Percentiles rank a stretch among this genome's conserved stretches.
Evolutionary conservation across 2,113 vertebrate genomes (phyloP).

Genomic region (Xenopus laevis): DNA sequence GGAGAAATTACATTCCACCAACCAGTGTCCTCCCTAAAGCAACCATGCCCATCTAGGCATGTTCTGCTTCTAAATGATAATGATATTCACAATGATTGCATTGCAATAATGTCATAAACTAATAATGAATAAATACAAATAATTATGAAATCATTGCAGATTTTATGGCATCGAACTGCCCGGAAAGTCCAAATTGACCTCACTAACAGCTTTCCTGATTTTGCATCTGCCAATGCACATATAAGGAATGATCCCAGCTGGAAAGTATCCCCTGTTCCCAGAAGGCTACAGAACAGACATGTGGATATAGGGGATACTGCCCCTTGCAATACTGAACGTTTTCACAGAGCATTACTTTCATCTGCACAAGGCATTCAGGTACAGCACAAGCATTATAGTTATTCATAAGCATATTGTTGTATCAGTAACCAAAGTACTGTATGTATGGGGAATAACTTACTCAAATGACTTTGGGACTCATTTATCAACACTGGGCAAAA

Average conservation of each 20-base stretch:
- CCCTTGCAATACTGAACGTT: conserved; percentile 62
- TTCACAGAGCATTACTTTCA: conserved; percentile 60
- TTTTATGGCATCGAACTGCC: conserved; percentile 58
- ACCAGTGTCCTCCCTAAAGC: too few species aligned
- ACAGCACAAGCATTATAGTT: not conserved
- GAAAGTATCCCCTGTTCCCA: conserved; percentile 65
- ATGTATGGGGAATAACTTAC: too few species aligned
- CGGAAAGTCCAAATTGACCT: conserved; percentile 66
- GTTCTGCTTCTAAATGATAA: too few species aligned
- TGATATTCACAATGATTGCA: too few species aligned
- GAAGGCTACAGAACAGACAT: conserved; percentile 64
- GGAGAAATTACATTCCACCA: too few species aligned
- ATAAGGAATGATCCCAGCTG: conserved; percentile 60
- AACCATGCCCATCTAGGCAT: too few species aligned
- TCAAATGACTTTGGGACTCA: too few species aligned
- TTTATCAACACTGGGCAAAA: too few species aligned
- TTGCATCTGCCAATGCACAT: conserved; percentile 55
- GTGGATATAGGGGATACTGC: conserved; percentile 70
- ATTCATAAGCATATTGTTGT: too few species aligned
- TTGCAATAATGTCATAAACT: too few species aligned
- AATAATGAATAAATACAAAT: too few species aligned
- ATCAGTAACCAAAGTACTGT: too few species aligned
- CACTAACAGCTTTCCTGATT: conserved; percentile 61
- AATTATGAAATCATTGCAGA: conserved; percentile 47
- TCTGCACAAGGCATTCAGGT: conserved; percentile 73